Percentiles rank a stretch among this genome's conserved stretches.
Conservation (phyloP, 1,140 invertebrate species). For the Drosophila nannoptera region DNA sequence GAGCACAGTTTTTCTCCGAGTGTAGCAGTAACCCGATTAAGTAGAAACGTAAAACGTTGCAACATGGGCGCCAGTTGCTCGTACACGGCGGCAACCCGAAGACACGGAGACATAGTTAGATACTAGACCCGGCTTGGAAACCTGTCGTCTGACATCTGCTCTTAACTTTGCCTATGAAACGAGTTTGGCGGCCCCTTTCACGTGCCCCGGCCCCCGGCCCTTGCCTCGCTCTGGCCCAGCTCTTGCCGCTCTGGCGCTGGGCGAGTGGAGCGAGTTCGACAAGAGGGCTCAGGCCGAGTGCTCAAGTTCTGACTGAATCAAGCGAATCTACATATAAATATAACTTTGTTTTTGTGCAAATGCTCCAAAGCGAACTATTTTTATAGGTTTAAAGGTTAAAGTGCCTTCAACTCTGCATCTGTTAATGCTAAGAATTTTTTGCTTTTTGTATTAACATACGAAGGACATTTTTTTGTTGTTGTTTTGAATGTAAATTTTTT, state of each 20-base stretch:
- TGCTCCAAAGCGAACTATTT: conserved; percentile 51
- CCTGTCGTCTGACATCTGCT: conserved; percentile 70
- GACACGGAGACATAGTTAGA: conserved; percentile 39
- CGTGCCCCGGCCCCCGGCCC: neutral
- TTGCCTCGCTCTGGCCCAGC: conserved; percentile 10
- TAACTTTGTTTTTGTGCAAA: conserved; percentile 50
- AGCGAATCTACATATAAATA: conserved; percentile 37
- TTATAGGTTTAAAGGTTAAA: conserved; percentile 42
- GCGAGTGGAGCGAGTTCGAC: too few relatives aligned
- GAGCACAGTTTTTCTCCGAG: neutral
- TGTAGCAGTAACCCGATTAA: conserved; percentile 68
- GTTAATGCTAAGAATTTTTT: conserved; percentile 42
- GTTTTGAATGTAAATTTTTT: conserved; percentile 11
- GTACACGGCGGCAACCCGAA: conserved; percentile 35
- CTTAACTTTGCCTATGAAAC: conserved; percentile 69
- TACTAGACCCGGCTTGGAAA: conserved; percentile 31
- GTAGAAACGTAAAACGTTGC: conserved; percentile 40
- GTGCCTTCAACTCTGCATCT: conserved; percentile 42
- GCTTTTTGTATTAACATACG: conserved; percentile 58
- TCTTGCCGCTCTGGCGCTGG: conserved; percentile 19
- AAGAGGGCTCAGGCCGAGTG: conserved; percentile 57
- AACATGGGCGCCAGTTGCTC: conserved; percentile 18
- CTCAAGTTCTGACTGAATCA: conserved; percentile 33
- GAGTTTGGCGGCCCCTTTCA: conserved; percentile 45
- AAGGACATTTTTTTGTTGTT: conserved; percentile 7